These are phyloP conservation scores for Apteryx owenii DNA, from an alignment of 2,113 vertebrate genomes.

Conservation along the genomic window DNA sequence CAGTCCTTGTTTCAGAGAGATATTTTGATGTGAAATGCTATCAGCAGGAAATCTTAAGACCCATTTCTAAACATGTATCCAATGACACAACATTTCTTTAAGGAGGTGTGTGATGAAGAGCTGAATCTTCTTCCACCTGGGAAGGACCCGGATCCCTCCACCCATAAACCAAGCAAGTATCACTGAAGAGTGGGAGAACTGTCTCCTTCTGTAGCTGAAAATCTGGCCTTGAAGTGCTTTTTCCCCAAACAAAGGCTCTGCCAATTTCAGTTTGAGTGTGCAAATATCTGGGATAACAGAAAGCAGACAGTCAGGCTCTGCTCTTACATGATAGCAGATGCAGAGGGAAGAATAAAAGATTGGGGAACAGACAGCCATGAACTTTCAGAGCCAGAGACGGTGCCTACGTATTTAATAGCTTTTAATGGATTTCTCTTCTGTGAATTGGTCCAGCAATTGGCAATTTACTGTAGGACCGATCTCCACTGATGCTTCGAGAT, in stretches of 20 bases:
- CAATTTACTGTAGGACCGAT: neutral
- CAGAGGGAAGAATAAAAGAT: neutral
- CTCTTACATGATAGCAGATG: neutral
- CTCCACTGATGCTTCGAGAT: neutral
- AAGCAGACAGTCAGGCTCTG: neutral
- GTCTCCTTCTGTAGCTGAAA: neutral
- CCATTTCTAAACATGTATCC: neutral
- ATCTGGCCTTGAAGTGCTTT: neutral
- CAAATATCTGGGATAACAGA: neutral
- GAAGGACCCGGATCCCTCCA: neutral
- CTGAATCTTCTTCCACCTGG: neutral
- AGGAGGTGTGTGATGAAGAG: neutral
- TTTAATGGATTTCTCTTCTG: neutral
- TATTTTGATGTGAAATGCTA: neutral
- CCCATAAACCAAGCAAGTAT: fast-evolving
- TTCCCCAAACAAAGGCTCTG: neutral
- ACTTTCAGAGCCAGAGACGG: neutral
- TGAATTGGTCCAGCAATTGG: neutral
- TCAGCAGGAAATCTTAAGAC: neutral
- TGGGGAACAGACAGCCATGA: neutral
- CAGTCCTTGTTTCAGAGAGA: neutral
- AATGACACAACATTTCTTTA: neutral
- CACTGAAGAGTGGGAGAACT: fast-evolving
- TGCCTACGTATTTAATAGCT: neutral
- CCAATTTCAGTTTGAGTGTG: neutral